These are phyloP conservation scores for Microtus californicus DNA, from an alignment of 2,797 vertebrate species.

Conservation along the genomic window DNA sequence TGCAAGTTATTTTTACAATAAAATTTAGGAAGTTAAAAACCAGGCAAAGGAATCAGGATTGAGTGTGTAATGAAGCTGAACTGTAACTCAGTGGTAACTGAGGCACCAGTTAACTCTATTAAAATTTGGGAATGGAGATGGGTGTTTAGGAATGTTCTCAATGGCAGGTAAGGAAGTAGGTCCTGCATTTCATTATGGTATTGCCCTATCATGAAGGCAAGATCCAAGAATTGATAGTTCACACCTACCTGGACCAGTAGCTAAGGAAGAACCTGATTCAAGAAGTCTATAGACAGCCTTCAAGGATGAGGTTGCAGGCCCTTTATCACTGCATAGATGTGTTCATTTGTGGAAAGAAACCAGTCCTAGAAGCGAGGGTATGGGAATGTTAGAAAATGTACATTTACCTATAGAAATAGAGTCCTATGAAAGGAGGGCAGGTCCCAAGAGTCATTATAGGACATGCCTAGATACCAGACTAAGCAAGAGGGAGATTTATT, in stretches of 20 bases:
- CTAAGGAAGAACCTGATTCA: background rate
- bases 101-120: background rate
- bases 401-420: background rate
- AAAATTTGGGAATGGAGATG: background rate
- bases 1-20: background rate
- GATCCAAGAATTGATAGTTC: background rate
- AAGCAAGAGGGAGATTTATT: background rate
- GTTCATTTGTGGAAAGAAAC: background rate
- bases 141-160: background rate
- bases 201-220: background rate
- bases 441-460: background rate
- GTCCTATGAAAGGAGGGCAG: background rate
- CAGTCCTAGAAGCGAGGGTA: background rate
- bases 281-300: background rate
- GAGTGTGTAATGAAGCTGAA: background rate
- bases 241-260: background rate
- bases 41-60: background rate
- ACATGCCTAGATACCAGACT: background rate
- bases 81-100: background rate
- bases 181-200: background rate
- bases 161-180: background rate
- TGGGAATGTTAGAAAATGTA: background rate
- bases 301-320: background rate
- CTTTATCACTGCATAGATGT: background rate
- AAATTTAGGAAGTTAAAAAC: background rate